phyloP scores from a whole-genome alignment of 2,797 vertebrate genomes.

The Cryptoprocta ferox region DNA sequence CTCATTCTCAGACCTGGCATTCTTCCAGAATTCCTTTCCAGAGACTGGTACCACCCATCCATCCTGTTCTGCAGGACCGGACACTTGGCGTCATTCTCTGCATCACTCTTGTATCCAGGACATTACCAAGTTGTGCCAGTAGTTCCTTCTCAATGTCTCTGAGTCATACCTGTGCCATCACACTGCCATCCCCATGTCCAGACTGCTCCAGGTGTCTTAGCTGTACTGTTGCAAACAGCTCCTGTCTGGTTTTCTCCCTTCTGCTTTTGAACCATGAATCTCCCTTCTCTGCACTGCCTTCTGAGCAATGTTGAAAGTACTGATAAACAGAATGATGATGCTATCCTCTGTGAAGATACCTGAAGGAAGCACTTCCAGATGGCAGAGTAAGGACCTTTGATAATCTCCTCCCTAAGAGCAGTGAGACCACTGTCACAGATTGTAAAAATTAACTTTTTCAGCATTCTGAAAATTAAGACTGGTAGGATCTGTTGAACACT shows the following conservation, averaged over 20 bases:
- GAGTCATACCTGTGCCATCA: background rate
- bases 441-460: slow-evolving; percentile 40
- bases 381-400: background rate
- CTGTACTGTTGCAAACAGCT: background rate
- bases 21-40: slow-evolving; percentile 11
- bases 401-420: slow-evolving; percentile 28
- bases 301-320: background rate
- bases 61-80: slow-evolving; percentile 55
- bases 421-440: background rate
- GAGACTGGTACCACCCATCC: background rate
- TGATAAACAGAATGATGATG: background rate
- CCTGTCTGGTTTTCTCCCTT: background rate
- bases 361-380: background rate
- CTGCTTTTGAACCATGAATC: background rate
- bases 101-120: background rate
- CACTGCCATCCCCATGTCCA: too few species aligned
- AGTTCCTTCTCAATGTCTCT: background rate
- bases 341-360: background rate
- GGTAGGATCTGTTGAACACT: background rate
- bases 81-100: background rate
- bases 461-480: slow-evolving; percentile 6
- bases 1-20: background rate
- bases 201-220: background rate
- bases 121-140: background rate
- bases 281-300: background rate